phyloP scores from a whole-genome alignment of 2,888 invertebrate species.

The Anodontia alba region DNA sequence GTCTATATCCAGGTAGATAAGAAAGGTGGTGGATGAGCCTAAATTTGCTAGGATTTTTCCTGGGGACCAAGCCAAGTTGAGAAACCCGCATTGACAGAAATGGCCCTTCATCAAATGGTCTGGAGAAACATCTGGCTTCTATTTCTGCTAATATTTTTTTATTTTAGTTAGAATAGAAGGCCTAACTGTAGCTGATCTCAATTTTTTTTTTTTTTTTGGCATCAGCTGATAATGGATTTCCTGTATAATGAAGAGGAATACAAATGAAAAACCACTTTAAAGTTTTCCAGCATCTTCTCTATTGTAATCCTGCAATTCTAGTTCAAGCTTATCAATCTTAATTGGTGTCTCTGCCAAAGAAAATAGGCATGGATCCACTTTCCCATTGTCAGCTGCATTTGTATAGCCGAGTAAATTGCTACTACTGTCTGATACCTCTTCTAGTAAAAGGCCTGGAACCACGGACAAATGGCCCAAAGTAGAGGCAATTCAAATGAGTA shows the following conservation, averaged over 20 bases:
- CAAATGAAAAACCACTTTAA: background rate
- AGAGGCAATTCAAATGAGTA: no score
- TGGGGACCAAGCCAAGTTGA: constrained; percentile 28
- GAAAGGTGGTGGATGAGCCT: constrained; percentile 26
- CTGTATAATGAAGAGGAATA: background rate
- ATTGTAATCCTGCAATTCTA: background rate
- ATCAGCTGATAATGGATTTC: background rate
- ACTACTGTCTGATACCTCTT: no score
- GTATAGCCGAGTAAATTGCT: no score
- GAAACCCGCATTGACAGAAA: constrained; percentile 18
- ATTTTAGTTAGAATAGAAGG: background rate
- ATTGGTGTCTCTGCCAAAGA: no score
- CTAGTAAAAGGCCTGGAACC: no score
- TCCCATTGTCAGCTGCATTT: no score
- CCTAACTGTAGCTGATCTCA: constrained; percentile 17
- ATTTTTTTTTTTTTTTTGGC: no score
- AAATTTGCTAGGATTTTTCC: constrained; percentile 24
- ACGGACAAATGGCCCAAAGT: no score
- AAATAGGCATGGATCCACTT: no score
- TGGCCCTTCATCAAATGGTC: constrained; percentile 19
- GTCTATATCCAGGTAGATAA: background rate
- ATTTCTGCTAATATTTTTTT: constrained; percentile 26
- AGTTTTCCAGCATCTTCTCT: background rate
- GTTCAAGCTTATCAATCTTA: no score
- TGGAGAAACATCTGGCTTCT: constrained; percentile 5